Base-by-base conservation (phyloP, 2,113 vertebrate species). In the Leptocoma aspasia region DNA sequence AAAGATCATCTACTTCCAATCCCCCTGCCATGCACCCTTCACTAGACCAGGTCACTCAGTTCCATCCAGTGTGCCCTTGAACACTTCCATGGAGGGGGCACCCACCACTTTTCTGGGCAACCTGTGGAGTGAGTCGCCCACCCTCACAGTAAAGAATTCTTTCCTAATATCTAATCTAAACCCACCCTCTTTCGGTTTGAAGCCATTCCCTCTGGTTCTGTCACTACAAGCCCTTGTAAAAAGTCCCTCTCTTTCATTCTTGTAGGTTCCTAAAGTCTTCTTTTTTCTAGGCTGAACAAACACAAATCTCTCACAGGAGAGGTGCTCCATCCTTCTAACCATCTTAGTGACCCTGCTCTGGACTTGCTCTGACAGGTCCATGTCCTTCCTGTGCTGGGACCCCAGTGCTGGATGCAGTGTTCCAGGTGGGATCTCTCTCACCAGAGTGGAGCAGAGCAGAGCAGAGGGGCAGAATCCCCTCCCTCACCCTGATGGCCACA, bases 401-500 rank as follows among this genome's bases (percentile, higher is more conserved):
- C 14, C 26, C 21, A 13, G 15, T 37, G 63, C 18, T 56, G 63
- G 30, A 10, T 49, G 41, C n/a, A 3, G 11, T 0, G 2, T 5
- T 49, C 23, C 26, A 69, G 47, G 21, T 61, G 54, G 8, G 41
- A 5, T 49, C 14, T 63, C 33, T 53, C 28, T 69, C 47, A 76
- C 9, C n/a, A 54, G 9, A 54, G 47, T 2, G 47, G 9, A 7
- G 24, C 7, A 61, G 30, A 54, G 47, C 3, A 54, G 9, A 7
- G 24, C 7, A 61, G 30, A 82, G n/a, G n/a, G 33, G 2, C 39
- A 53, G 15, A 89, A 75, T 41, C 16, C 16, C 41, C 15, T 41
- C 30, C 26, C 47, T 26, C 0, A 3, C 21, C 12, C 70, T 42
- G 30, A 15, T 41, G 9, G 1, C 8, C 61, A 68, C 24, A 0